These are phyloP conservation scores for Larimichthys crocea DNA, from an alignment of 2,113 vertebrate genomes.

Conservation along the genomic window DNA sequence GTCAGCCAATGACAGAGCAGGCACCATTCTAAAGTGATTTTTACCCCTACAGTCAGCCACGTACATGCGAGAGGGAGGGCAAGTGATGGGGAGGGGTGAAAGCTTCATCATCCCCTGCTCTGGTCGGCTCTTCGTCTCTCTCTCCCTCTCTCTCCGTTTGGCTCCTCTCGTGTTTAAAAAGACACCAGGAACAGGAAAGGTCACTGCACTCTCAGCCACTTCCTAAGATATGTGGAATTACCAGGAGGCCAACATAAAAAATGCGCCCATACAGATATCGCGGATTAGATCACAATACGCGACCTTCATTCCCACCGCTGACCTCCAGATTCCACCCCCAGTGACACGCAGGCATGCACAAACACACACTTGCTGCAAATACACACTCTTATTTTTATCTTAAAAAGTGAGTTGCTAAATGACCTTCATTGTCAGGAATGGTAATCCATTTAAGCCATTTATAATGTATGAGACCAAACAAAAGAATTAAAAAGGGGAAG, in stretches of 20 bases:
- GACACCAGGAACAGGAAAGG: conserved; percentile 71
- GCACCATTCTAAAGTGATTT: conserved; percentile 84
- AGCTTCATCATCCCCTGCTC: conserved; percentile 71
- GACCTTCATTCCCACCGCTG: conserved; percentile 55
- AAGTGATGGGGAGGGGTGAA: conserved; percentile 54
- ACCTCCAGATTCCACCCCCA: conserved; percentile 58
- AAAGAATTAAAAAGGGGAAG: conserved; percentile 79
- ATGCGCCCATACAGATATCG: conserved; percentile 70
- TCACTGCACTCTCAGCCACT: conserved; percentile 70
- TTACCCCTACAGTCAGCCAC: conserved; percentile 74
- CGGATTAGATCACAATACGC: conserved; percentile 68
- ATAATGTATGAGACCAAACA: conserved; percentile 84
- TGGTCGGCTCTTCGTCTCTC: conserved; percentile 41
- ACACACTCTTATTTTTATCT: conserved; percentile 26
- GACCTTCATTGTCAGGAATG: conserved; percentile 78
- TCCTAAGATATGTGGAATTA: conserved; percentile 47
- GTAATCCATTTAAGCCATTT: conserved; percentile 83
- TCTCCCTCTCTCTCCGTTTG: conserved; percentile 1
- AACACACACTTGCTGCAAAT: conserved; percentile 27
- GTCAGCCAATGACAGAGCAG: conserved; percentile 85
- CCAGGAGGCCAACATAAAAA: conserved; percentile 42
- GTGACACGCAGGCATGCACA: not conserved
- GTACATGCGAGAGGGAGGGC: conserved; percentile 65
- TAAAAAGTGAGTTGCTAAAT: conserved; percentile 74
- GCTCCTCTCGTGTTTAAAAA: conserved; percentile 38